Evolutionary conservation across 2,113 vertebrate species (phyloP).

Genomic region (Pycnonotus jocosus): DNA sequence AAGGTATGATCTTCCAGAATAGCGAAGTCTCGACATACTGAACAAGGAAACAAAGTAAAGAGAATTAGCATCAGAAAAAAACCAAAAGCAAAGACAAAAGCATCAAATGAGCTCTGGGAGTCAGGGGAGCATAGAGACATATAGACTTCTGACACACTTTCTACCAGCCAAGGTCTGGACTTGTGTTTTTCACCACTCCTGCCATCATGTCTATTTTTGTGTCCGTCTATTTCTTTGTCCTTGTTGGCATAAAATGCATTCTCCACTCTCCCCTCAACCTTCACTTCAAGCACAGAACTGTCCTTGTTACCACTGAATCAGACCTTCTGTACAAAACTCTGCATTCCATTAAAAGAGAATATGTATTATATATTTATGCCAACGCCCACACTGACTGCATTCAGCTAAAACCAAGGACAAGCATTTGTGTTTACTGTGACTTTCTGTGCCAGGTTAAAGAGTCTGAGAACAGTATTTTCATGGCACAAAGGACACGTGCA

Average conservation of each 20-base stretch:
- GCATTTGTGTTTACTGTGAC: not conserved
- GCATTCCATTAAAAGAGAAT: not conserved
- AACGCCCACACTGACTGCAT: not conserved
- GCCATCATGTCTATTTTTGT: not conserved
- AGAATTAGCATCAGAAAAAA: not conserved
- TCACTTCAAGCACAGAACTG: not conserved
- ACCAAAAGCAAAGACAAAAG: not conserved
- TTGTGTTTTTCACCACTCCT: not conserved
- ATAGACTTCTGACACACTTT: not conserved
- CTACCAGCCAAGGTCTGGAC: not conserved
- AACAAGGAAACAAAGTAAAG: not conserved
- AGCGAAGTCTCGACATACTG: conserved; percentile 93
- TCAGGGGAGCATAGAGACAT: not conserved
- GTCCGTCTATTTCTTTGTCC: not conserved
- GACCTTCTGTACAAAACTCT: not conserved
- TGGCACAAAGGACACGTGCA: not conserved
- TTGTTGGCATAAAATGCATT: not conserved
- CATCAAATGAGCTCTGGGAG: not conserved
- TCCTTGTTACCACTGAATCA: not conserved
- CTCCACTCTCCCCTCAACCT: not conserved
- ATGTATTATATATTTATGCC: not conserved
- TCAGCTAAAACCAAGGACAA: not conserved
- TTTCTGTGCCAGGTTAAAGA: not conserved
- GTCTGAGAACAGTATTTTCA: not conserved
- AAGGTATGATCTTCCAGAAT: conserved; percentile 93